Evolutionary conservation across 2,888 invertebrate species (phyloP).

Genomic region (Agrotis ipsilon): DNA sequence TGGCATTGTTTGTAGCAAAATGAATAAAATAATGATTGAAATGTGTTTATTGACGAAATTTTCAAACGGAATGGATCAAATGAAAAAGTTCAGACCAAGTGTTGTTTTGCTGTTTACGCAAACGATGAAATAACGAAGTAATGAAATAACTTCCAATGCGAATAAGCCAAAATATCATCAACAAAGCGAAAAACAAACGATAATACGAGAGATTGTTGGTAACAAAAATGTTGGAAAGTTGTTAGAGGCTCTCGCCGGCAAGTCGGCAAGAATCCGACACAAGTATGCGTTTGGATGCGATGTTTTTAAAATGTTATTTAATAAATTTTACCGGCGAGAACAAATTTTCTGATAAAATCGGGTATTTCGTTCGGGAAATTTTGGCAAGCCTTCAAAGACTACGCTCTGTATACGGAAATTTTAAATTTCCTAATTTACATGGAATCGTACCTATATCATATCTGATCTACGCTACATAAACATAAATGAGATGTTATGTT

Average conservation of each 20-base stretch:
- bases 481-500: neutral
- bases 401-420: constrained; percentile 51
- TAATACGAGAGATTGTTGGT: constrained; percentile 74
- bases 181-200: constrained; percentile 81
- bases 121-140: constrained; percentile 78
- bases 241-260: constrained; percentile 55
- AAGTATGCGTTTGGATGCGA: constrained; percentile 75
- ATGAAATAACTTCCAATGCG: constrained; percentile 79
- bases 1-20: constrained; percentile 1
- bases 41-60: constrained; percentile 52
- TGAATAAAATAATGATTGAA: constrained; percentile 1
- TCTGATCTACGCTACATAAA: neutral
- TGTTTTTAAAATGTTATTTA: constrained; percentile 69
- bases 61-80: constrained; percentile 61
- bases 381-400: constrained; percentile 54
- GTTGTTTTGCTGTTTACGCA: constrained; percentile 77
- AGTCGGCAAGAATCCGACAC: constrained; percentile 72
- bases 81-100: constrained; percentile 67
- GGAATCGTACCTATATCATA: neutral
- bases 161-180: constrained; percentile 81
- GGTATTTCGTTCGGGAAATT: constrained; percentile 28
- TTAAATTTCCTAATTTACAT: constrained; percentile 35
- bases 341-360: constrained; percentile 45
- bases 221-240: constrained; percentile 78
- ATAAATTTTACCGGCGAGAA: constrained; percentile 60